Base-by-base conservation (phyloP, 2,797 vertebrate species). In the Ctenochaetus hawaiiensis region DNA sequence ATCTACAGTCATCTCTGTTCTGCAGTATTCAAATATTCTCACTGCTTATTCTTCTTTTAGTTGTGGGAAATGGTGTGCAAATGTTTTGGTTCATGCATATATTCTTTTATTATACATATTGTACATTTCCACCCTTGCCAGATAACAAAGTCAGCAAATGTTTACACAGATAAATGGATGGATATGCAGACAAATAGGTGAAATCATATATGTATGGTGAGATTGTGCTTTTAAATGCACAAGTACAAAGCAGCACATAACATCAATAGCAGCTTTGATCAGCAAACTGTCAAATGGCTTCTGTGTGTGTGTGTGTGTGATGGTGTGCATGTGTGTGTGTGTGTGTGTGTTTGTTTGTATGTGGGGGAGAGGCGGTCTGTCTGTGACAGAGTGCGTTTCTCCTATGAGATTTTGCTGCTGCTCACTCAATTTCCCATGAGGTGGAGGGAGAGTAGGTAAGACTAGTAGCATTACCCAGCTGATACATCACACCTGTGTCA, bases 261-360 rank as follows among this genome's bases (percentile, higher is more conserved):
- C 70, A 72, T 81, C 73, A 83, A 72, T 69, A 39, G 61, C 20
- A 60, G 69, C 69, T 83, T 83, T 81, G 75, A 82, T 72, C 79
- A 72, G 37, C 7, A 68, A 39, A 26, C 43, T 65, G 63, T 72
- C 64, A 68, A 52, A 63, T 48, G 44, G 12, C 1, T 53, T 53
- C 0, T 41, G 58, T 80, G 58, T 61, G 7, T 54, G 22, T 62
- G 43, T 54, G 64, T 51, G 34, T 64, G 59, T 14, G 34, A n/a
- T n/a, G n/a, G n/a, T n/a, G n/a, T n/a, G n/a, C n/a, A n/a, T 30
- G 26, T 30, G 4, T 58, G n/a, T 37, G 45, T 23, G 67, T 20
- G 45, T 43, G 51, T 49, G 54, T 45, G 37, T 26, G 72, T 18
- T 53, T 39, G 48, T 52, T 48, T 49, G 13, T 4, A 23, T 12